phyloP scores from a whole-genome alignment of 2,113 vertebrate species.

The Irena cyanogastra region DNA sequence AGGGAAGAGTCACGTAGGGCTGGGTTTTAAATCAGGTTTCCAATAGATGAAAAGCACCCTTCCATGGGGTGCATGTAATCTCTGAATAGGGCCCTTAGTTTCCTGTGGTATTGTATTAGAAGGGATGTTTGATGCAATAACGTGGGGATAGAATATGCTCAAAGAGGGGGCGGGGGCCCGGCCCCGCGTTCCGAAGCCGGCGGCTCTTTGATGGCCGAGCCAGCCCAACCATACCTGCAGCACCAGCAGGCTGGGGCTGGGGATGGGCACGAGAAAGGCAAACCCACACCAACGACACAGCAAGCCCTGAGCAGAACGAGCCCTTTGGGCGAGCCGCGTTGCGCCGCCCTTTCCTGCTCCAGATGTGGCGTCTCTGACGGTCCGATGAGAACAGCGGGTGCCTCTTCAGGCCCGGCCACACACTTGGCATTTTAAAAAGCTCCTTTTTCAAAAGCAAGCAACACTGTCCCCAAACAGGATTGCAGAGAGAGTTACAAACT shows the following conservation, averaged over 20 bases:
- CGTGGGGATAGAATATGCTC: constrained; percentile 15
- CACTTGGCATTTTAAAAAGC: not conserved
- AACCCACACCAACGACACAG: not conserved
- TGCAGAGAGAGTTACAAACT: not conserved
- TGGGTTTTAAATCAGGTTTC: constrained; percentile 34
- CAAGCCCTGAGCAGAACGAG: not conserved
- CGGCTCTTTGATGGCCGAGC: not conserved
- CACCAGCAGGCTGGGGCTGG: not conserved
- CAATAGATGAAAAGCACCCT: constrained; percentile 50
- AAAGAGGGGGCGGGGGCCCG: not conserved
- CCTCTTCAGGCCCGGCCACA: not conserved
- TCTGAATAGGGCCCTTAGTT: constrained; percentile 45
- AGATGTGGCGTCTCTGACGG: not conserved
- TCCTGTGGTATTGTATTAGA: constrained; percentile 3
- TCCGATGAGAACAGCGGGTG: not conserved
- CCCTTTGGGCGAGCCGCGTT: fast-evolving
- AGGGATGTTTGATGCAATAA: constrained; percentile 10
- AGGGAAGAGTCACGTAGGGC: constrained; percentile 26
- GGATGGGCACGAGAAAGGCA: not conserved
- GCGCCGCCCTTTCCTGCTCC: fast-evolving
- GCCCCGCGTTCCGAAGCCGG: not conserved
- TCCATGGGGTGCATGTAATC: constrained; percentile 30
- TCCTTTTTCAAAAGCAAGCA: not conserved
- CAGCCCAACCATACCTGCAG: not conserved
- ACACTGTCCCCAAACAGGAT: not conserved